Base-by-base conservation (phyloP, 2,113 vertebrate genomes). In the Hippocampus mohnikei region DNA sequence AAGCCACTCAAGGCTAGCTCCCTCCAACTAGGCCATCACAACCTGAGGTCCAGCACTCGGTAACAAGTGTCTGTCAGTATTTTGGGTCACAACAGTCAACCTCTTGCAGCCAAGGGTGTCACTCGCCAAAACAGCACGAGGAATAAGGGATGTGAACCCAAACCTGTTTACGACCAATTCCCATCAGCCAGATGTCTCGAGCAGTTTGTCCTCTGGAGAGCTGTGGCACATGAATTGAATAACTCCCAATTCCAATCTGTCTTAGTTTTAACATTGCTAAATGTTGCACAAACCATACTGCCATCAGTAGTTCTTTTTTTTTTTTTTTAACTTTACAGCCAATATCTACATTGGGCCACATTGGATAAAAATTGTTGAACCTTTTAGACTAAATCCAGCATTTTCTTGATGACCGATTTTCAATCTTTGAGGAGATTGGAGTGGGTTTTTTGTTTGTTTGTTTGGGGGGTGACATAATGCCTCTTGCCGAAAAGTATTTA, bases 131-230 rank as follows among this genome's bases (percentile, higher is more conserved):
- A 66, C 74, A 75, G 64, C 70, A 56, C 56, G 70, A 83, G 70
- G 73, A 78, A 75, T 21, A 52, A 21, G 6, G 5, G 1, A 81
- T n/a, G 67, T 76, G 79, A 87, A 58, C 70, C 78, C 71, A 85
- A 73, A 83, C 83, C 82, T 70, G 44, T 44, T 63, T 9, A 13
- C 60, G 29, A 18, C 76, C 64, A 67, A 73, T 74, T 77, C 72
- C 73, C 67, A 70, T 61, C 64, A 27, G 71, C 74, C 75, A 77
- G 66, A 78, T 72, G 78, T 83, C 72, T 85, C 70, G 67, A 69
- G 69, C 67, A 74, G 65, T 81, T 59, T 21, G 72, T 15, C 80
- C 80, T 78, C 75, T 25, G 1, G 5, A 50, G 85, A 60, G 46
- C 52, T 68, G 41, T 48, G 42, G 66, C 71, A 55, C 67, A 76